phyloP scores from a whole-genome alignment of 1,140 invertebrate species.

The Macrocentrus cingulum region DNA sequence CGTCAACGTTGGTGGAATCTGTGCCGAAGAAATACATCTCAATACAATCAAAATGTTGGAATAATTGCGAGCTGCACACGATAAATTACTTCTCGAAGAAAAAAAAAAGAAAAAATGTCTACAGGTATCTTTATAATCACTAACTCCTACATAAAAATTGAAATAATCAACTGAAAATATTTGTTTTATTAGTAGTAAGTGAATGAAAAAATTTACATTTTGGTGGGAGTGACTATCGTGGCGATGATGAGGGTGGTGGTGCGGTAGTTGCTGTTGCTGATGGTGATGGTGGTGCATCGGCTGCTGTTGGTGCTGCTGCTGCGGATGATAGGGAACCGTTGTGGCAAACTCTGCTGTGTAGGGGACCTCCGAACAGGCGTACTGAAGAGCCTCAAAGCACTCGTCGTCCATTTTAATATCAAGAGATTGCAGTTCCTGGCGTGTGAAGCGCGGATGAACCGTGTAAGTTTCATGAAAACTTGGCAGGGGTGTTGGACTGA shows the following conservation, averaged over 20 bases:
- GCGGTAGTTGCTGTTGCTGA: slow-evolving; percentile 31
- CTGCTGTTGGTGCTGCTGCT: slow-evolving; percentile 61
- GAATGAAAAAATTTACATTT: slow-evolving; percentile 23
- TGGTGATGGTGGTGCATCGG: slow-evolving; percentile 44
- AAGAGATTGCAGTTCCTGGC: slow-evolving; percentile 62
- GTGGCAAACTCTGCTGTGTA: slow-evolving; percentile 60
- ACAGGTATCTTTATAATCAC: too few species aligned
- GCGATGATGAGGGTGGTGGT: slow-evolving; percentile 30
- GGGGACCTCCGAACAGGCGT: slow-evolving; percentile 59
- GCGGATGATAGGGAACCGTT: slow-evolving; percentile 64
- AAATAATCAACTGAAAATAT: not conserved
- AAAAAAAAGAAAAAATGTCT: too few species aligned
- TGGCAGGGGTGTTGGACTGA: slow-evolving; percentile 68
- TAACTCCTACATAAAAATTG: too few species aligned
- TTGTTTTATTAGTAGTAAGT: not conserved
- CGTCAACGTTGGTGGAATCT: slow-evolving; percentile 28
- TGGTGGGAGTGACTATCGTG: slow-evolving; percentile 34
- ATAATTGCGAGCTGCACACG: too few species aligned
- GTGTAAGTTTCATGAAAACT: slow-evolving; percentile 87
- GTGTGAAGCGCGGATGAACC: slow-evolving; percentile 63
- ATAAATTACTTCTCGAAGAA: too few species aligned
- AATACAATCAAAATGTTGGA: too few species aligned
- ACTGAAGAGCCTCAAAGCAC: slow-evolving; percentile 64
- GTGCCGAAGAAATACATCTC: slow-evolving; percentile 2
- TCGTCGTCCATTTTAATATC: slow-evolving; percentile 80